Percentiles rank a stretch among this genome's conserved stretches.
These are phyloP conservation scores for Charaxes varanes DNA, from an alignment of 1,140 invertebrate species.

Conservation along the genomic window DNA sequence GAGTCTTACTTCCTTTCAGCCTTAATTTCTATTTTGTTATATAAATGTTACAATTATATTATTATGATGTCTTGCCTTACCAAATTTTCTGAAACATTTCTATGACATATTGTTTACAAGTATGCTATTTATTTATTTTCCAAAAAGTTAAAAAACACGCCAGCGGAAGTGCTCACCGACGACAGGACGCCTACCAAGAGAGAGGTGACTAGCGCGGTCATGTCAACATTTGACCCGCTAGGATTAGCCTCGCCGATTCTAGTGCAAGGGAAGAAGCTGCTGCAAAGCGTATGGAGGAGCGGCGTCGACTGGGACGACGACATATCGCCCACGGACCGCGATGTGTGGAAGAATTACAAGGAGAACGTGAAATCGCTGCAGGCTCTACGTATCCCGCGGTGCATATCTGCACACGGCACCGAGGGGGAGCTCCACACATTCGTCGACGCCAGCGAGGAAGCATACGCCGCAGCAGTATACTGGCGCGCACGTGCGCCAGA, in stretches of 20 bases:
- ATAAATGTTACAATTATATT: too few relatives aligned
- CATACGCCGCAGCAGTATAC: constrained; percentile 21
- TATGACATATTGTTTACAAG: too few relatives aligned
- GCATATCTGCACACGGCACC: constrained; percentile 1
- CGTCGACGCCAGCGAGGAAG: constrained; percentile 21
- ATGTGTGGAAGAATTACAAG: constrained; percentile 6
- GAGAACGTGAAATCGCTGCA: constrained; percentile 3
- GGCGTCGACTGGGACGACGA: constrained; percentile 43
- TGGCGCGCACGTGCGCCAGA: background rate
- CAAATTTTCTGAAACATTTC: too few relatives aligned
- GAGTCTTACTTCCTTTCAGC: too few relatives aligned
- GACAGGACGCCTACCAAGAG: constrained; percentile 7
- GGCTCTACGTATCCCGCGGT: constrained; percentile 8
- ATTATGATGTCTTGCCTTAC: too few relatives aligned
- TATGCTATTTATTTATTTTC: too few relatives aligned
- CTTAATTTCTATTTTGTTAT: too few relatives aligned
- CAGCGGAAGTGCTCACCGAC: background rate
- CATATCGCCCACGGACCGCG: background rate
- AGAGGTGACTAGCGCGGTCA: constrained; percentile 14
- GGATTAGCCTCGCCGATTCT: constrained; percentile 10
- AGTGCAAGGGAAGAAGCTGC: constrained; percentile 8
- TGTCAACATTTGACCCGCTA: constrained; percentile 24
- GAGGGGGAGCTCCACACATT: constrained; percentile 25
- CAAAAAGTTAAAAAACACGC: too few relatives aligned
- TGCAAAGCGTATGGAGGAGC: constrained; percentile 43